Evolutionary conservation across 2,113 vertebrate species (phyloP), one percentile per base, ranked within the genome.

Genomic region (Pterophyllum scalare): DNA sequence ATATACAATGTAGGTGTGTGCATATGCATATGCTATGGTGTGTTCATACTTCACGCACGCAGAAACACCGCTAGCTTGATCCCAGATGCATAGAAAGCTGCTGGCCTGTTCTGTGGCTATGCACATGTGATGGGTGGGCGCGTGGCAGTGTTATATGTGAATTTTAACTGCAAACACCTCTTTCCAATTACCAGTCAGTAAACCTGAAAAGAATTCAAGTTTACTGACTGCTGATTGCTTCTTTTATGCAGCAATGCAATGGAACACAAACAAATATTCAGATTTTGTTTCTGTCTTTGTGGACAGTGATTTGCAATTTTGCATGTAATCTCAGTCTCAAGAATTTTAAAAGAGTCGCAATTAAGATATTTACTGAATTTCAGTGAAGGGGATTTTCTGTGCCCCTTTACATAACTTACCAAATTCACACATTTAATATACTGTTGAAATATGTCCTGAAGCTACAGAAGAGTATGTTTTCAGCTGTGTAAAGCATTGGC

Each of bases 161-260:
- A 94, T 94, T 94, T 95, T 91, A 94, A 95, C 91, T 92, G 95
- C 70, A 94, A 86, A 20, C 83, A 87, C 67, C 61, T 80, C 75
- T 17, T 20, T 89, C 94, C 90, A 95, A 93, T 96, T 96, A 95
- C 75, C 61, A 87, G 90, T 94, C 93, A 94, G 91, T 91, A 91
- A 93, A 90, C 92, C 93, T 86, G 26, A 28, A 28, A 3, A 28
- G 26, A 28, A 28, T 28, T 28, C 26, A 28, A 28, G 26, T 28
- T 28, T 28, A 28, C 2, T 28, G 26, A 28, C 26, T 28, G 26
- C 2, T 28, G 26, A 28, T 28, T 28, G 26, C 26, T 28, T 35
- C 5, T 14, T 67, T 61, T 15, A 59, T 52, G 61, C 46, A 72
- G 22, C 15, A 60, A 31, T 52, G 26, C 3, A 17, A 26, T 28